Conservation (phyloP, 1,140 invertebrate species). For the Calycopis cecrops region DNA sequence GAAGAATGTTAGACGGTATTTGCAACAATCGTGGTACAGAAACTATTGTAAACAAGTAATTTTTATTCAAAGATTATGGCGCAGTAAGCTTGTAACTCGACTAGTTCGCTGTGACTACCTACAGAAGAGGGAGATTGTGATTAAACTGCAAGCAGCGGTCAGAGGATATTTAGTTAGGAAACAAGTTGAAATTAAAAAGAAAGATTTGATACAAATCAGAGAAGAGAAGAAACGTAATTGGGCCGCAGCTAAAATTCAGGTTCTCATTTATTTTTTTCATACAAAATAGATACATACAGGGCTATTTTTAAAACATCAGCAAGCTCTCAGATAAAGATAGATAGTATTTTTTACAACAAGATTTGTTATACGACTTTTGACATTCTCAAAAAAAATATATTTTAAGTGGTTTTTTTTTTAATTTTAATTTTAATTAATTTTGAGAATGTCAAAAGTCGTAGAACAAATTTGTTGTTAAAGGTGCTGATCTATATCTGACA, state of each 20-base stretch:
- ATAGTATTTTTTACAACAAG: too few species aligned
- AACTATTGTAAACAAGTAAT: conserved; percentile 42
- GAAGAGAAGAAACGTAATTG: conserved; percentile 60
- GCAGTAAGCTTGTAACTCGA: conserved; percentile 48
- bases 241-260: conserved; percentile 80
- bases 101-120: conserved; percentile 45
- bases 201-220: conserved; percentile 61
- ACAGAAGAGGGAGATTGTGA: conserved; percentile 44
- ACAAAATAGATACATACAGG: neutral
- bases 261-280: conserved; percentile 29
- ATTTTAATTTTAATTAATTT: too few species aligned
- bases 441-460: too few species aligned
- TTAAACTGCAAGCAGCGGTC: conserved; percentile 61
- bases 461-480: too few species aligned
- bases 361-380: too few species aligned
- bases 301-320: too few species aligned
- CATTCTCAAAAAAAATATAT: too few species aligned
- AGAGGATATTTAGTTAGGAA: conserved; percentile 74
- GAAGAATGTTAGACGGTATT: conserved; percentile 77
- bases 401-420: too few species aligned
- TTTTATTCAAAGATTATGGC: conserved; percentile 69
- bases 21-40: conserved; percentile 44
- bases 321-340: too few species aligned
- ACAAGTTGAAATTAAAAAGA: conserved; percentile 45
- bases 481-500: too few species aligned